Evolutionary conservation across 2,888 invertebrate species (phyloP), one percentile per base, ranked within the genome.

Genomic region (Palloptera scutellata): DNA sequence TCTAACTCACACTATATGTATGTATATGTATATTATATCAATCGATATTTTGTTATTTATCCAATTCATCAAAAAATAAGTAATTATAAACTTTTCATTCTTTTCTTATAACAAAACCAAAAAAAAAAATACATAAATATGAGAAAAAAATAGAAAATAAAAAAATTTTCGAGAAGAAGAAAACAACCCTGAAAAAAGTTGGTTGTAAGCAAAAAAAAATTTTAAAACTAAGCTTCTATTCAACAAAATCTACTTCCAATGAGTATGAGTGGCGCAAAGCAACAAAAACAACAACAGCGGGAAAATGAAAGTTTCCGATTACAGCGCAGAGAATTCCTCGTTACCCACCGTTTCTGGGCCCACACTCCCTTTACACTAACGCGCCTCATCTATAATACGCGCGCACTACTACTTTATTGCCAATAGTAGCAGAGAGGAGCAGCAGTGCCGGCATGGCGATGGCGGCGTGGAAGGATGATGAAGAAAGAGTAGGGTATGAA

Each of bases 31-130:
- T 30, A 30, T 30, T 30, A 57, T 68, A 61, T 72, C 69, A 73
- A 72, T 72, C 67, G 72, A 72, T 73, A 72, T 67, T 72, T 71
- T 72, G 30, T 70, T 80, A 81, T 81, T 81, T 81, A 81, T 80
- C 81, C 82, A 81, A 82, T 82, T 82, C 81, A 81, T 82, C 81
- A 82, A 81, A 81, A 78, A 81, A 82, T 81, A 82, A 81, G 82
- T 81, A 82, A 81, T 81, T 81, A 81, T 82, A 82, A 82, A 81
- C 77, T 71, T 72, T 67, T 69, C 63, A 68, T 71, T 70, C 69
- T 70, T 69, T 61, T 17, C 61, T 54, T n/a, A 55, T 53, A 65
- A 61, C 63, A 67, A 61, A 55, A 30, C 40, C 30, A 77, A 78
- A 80, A 61, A 58, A 67, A 43, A 61, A 53, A 63, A 72, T 80